Base-by-base conservation (phyloP, 2,888 invertebrate genomes). In the Scaptomyza polygonia region DNA sequence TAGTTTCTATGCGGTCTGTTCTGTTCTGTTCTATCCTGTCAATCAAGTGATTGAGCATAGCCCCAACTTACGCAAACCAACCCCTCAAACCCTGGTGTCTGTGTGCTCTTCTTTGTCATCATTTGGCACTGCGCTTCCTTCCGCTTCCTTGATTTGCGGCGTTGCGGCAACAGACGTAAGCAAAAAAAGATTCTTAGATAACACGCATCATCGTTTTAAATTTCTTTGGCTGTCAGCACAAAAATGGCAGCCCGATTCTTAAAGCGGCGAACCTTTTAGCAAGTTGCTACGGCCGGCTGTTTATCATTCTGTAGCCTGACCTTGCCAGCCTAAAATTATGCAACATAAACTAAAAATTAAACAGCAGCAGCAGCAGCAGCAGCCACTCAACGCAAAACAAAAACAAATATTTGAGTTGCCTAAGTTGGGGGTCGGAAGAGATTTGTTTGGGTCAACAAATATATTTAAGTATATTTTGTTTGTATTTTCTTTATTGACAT, bases 261-360 rank as follows among this genome's bases (percentile, higher is more conserved):
- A 79, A 72, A 57, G 52, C 45, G 32, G 7, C 49, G 48, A 56
- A 56, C 62, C 56, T 52, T 64, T 55, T 57, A 32, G 29, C 44
- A 34, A 54, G 32, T 29, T 14, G 18, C 8, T n/a, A 8, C n/a
- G 14, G 14, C 7, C 34, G 6, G n/a, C 34, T 8, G 29, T 27
- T 29, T 55, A 69, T 58, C 70, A 59, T 69, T 36, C 36, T 14
- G 58, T 30, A 56, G 56, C 44, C 44, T 69, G 70, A 65, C 59
- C 75, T 49, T 52, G 54, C 61, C 54, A 48, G 72, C 80, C 73
- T 21, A 68, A 68, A 84, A 81, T 86, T 86, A 81, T 86, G 87
- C 87, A 81, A 80, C 78, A 84, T 84, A 84, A 86, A 86, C 87
- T 77, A 72, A 84, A 81, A 81, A 81, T 86, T 81, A 86, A 84